Evolutionary conservation across 1,140 invertebrate genomes (phyloP).

Genomic region (Solenopsis fugax): DNA sequence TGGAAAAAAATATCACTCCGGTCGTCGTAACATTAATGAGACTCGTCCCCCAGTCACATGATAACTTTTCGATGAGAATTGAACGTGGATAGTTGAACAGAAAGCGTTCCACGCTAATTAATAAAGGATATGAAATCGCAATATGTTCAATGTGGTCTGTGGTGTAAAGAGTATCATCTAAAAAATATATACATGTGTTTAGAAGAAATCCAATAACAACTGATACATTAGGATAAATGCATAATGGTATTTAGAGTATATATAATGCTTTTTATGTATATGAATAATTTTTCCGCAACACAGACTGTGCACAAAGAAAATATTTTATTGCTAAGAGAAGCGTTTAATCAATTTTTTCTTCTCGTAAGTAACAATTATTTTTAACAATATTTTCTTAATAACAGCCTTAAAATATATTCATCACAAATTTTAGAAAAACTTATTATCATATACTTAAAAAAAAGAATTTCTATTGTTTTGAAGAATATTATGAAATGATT

Average conservation of each 20-base stretch:
- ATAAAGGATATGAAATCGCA: constrained; percentile 26
- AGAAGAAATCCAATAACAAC: background rate
- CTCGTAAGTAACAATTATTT: too few relatives aligned
- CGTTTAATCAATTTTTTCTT: too few relatives aligned
- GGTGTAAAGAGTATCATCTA: background rate
- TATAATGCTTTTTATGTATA: background rate
- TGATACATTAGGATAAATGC: background rate
- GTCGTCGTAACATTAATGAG: background rate
- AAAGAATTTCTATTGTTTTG: too few relatives aligned
- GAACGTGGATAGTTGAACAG: background rate
- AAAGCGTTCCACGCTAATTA: constrained; percentile 27
- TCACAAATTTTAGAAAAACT: too few relatives aligned
- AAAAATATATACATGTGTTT: background rate
- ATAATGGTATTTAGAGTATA: background rate
- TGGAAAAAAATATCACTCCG: background rate
- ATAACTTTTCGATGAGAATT: constrained; percentile 5
- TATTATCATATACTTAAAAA: too few relatives aligned
- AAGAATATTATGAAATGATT: too few relatives aligned
- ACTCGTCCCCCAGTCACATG: background rate
- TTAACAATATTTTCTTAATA: too few relatives aligned
- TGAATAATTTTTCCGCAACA: background rate
- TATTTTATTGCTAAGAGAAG: too few relatives aligned
- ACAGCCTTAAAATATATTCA: too few relatives aligned
- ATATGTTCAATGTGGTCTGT: background rate
- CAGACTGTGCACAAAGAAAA: background rate